Evolutionary conservation across 2,888 invertebrate species (phyloP), one percentile per base, ranked within the genome.

Genomic region (Chrysodeixis includens): DNA sequence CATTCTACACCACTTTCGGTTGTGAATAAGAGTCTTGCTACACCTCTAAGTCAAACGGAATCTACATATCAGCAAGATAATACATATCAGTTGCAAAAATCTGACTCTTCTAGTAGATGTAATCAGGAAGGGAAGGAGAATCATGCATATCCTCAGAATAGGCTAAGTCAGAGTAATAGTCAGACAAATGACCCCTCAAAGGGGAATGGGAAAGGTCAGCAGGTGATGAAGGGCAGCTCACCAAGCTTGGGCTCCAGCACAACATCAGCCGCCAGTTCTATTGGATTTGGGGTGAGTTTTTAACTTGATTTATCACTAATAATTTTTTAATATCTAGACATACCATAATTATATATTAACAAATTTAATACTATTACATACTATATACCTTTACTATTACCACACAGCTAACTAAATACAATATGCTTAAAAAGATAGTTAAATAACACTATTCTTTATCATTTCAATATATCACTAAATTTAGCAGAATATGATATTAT

Each of bases 1-100:
- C 95, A 95, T 88, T 95, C 95, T 54, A 95, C 95, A 12, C 95
- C 95, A 32, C 79, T 95, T 22, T 95, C 95, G 69, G 93, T 94
- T 79, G 95, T 96, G 58, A 96, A 96, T 82, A 96, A 96, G 87
- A 96, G 96, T 86, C 93, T 96, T 73, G 96, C 96, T 20, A 96
- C 96, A 46, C 96, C 96, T 65, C 88, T 96, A 83, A 96, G 95
- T 91, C 96, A 96, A 90, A 95, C 91, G 60, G 95, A 91, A 90
- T 87, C 93, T 67, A 92, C 96, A 92, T 95, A 95, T 94, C 95
- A 93, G 84, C 93, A 92, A 85, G 94, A 95, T 82, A 89, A 89
- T 82, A 89, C 95, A 93, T 95, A 95, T 94, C 95, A 94, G 82
- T 88, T 95, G 84, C 95, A 95, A 83, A 95, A 95, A 87, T 95